Percentiles rank a stretch among this genome's conserved stretches.
Evolutionary conservation across 2,113 vertebrate species (phyloP).

Genomic region (Mustela nigripes): DNA sequence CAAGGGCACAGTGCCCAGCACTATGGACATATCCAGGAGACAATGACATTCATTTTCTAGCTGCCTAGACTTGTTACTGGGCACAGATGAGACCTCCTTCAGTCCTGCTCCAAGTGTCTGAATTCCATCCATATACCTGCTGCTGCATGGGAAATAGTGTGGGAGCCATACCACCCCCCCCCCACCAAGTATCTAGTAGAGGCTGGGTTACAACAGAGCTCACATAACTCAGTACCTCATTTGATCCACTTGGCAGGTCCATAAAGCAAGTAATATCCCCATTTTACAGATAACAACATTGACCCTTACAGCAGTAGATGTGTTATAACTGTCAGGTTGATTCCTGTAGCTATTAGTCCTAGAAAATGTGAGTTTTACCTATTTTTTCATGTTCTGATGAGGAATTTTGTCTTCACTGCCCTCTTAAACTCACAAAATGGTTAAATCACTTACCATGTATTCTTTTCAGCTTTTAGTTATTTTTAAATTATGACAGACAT

Average conservation of each 20-base stretch:
- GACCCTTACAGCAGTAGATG: not conserved
- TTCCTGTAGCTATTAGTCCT: not conserved
- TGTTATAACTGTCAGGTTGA: not conserved
- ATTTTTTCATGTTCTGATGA: not conserved
- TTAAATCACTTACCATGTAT: not conserved
- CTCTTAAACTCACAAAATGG: not conserved
- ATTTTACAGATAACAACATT: not conserved
- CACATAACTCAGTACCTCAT: not conserved
- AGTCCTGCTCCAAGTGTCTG: not conserved
- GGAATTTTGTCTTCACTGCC: not conserved
- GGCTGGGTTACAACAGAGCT: not conserved
- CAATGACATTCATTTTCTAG: not conserved
- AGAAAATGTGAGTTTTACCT: constrained; percentile 30
- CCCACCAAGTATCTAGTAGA: not conserved
- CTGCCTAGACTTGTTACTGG: not conserved
- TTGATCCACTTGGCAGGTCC: not conserved
- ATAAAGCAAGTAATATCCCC: not conserved
- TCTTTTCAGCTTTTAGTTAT: not conserved
- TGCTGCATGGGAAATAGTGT: not conserved
- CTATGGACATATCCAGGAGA: not conserved
- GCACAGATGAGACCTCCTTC: not conserved
- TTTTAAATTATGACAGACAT: not conserved
- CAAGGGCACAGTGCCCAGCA: not conserved
- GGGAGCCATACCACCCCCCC: not conserved
- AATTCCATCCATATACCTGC: not conserved